Base-by-base conservation (phyloP, 1,140 invertebrate genomes). In the Drosophila parabipectinata region DNA sequence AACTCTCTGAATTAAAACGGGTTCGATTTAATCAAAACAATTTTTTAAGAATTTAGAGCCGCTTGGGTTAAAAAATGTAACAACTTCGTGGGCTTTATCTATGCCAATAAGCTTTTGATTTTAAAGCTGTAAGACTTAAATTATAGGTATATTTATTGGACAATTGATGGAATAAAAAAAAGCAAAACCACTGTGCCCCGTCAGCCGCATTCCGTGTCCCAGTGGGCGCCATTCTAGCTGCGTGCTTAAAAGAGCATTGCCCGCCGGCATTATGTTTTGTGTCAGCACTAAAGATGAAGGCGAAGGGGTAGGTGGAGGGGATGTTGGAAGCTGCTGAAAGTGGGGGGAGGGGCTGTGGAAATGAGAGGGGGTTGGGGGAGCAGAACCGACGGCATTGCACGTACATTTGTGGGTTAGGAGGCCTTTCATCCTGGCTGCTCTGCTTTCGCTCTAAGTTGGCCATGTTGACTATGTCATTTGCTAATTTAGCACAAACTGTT, bases 211-310 rank as follows among this genome's bases (percentile, higher is more conserved):
- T 48, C 34, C 61, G 39, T 18, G 48, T 30, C 64, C 57, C 73
- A 77, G 45, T 60, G 63, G 62, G 74, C 44, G 34, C 66, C 57
- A 76, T 82, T 69, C 62, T 66, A 62, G 71, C 63, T 76, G 79
- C 76, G 79, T 87, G 83, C 82, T 87, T 87, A 88, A 87, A 87
- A 88, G 82, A 87, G 83, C 82, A 87, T 87, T 87, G 82, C 83
- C 82, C 83, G 83, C 69, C 82, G 82, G 82, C 82, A 88, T 87
- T 87, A 85, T 85, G 82, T 85, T 85, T 81, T 87, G 82, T 85
- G 82, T 85, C 82, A 85, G 78, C 82, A 61, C 69, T 69, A 79
- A 81, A 76, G 59, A 50, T 34, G 24, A 51, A 15, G 37, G 44
- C 32, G 44, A 45, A 4, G 3, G 57, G n/a, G 26, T 28, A 6